Conservation (phyloP, 2,113 vertebrate genomes). For the Corvus cornix region DNA sequence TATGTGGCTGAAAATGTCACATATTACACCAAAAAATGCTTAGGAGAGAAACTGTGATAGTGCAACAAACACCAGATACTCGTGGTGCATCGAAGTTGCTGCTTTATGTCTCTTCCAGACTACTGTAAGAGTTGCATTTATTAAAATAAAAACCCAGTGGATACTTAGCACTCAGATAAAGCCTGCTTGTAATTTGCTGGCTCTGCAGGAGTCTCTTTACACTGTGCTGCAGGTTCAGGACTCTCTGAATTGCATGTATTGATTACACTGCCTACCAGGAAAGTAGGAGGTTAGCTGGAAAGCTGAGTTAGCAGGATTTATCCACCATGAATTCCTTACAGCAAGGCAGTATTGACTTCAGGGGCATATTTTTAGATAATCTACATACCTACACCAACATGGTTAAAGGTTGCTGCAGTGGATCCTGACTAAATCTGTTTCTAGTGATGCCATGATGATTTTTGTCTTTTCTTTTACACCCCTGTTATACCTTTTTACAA, state of each 20-base stretch:
- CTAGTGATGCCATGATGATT: no score
- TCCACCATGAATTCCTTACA: not conserved
- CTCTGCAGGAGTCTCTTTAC: not conserved
- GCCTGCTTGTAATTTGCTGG: not conserved
- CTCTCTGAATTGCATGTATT: not conserved
- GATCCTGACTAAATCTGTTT: not conserved
- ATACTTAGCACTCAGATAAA: not conserved
- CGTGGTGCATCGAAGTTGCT: not conserved
- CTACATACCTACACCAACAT: not conserved
- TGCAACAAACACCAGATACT: not conserved
- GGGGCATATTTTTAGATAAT: not conserved
- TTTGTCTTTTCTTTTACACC: no score
- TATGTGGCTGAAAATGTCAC: not conserved
- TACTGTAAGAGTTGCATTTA: not conserved
- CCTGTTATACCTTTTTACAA: no score
- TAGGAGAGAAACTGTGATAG: not conserved
- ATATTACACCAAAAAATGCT: not conserved
- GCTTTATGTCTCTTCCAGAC: not conserved
- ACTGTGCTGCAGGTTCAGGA: not conserved
- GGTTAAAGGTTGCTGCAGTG: not conserved
- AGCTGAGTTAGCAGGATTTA: not conserved
- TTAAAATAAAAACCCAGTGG: not conserved
- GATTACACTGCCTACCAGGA: not conserved
- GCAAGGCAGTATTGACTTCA: not conserved
- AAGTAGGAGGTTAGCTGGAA: not conserved